A percentile compares a stretch with the other conserved stretches of the same genome.
Conservation (phyloP, 2,797 vertebrate species). For the Rhabdomys pumilio region DNA sequence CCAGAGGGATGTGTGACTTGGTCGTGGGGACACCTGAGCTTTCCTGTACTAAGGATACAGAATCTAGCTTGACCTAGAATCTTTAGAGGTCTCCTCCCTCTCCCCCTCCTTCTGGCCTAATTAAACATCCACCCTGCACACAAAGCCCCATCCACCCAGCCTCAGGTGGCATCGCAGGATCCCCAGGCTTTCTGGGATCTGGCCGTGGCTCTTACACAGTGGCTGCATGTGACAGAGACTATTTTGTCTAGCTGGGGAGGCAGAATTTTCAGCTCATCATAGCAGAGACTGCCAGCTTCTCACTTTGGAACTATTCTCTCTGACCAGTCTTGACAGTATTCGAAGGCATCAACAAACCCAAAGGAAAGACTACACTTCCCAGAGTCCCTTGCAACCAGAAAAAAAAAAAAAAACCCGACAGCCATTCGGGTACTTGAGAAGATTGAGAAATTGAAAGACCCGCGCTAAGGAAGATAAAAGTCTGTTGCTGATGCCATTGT, state of each 20-base stretch:
- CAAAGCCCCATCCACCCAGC: background rate
- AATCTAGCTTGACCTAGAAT: constrained; percentile 80
- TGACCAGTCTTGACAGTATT: background rate
- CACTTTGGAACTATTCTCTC: background rate
- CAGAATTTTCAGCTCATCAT: background rate
- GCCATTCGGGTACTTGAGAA: background rate
- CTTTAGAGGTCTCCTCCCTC: background rate
- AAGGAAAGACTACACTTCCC: constrained; percentile 38
- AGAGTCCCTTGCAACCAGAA: constrained; percentile 12
- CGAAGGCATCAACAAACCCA: background rate
- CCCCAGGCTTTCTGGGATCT: background rate
- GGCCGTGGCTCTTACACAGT: background rate
- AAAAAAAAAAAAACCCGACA: background rate
- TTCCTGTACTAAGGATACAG: background rate
- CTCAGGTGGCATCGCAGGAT: no score
- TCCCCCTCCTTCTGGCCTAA: constrained; percentile 54
- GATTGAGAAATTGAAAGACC: background rate
- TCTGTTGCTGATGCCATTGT: background rate
- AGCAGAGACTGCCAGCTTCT: background rate
- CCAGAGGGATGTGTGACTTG: background rate
- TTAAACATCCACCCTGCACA: background rate
- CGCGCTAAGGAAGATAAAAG: background rate
- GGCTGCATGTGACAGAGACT: background rate
- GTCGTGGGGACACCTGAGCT: constrained; percentile 62
- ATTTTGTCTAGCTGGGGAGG: background rate